These are phyloP conservation scores for Phania funesta DNA, from an alignment of 2,888 invertebrate genomes.

Conservation along the genomic window DNA sequence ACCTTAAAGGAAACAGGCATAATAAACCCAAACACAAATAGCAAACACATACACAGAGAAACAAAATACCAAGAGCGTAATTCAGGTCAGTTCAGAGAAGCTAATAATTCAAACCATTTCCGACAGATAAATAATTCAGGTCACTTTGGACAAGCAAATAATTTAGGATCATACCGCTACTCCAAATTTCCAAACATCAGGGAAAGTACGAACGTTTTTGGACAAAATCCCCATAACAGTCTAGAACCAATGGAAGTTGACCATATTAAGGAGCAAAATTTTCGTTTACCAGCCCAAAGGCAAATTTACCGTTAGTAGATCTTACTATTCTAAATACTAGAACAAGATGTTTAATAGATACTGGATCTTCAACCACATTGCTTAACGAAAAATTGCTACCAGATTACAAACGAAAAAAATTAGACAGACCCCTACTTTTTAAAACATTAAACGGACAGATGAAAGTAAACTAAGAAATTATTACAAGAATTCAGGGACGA, in stretches of 20 bases:
- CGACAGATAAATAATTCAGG: background rate
- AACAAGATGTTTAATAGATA: background rate
- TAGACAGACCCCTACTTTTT: background rate
- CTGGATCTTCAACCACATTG: background rate
- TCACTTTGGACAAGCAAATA: background rate
- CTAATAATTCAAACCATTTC: background rate
- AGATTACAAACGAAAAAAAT: background rate
- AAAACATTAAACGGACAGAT: slow-evolving; percentile 7
- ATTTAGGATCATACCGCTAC: background rate
- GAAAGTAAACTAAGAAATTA: background rate
- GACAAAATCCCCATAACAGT: background rate
- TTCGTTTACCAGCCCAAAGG: background rate
- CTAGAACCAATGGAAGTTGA: background rate
- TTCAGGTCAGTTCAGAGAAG: too few species aligned
- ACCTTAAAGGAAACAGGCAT: background rate
- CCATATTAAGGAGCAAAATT: background rate
- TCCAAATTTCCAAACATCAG: background rate
- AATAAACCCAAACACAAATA: background rate
- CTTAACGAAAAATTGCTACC: background rate
- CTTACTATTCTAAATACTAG: background rate
- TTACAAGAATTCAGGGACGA: background rate
- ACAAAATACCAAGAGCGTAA: too few species aligned
- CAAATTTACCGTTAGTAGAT: background rate
- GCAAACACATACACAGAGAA: background rate
- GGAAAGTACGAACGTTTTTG: background rate